These are phyloP conservation scores for Ctenicera cuprea DNA, from an alignment of 2,888 invertebrate genomes.

Conservation along the genomic window DNA sequence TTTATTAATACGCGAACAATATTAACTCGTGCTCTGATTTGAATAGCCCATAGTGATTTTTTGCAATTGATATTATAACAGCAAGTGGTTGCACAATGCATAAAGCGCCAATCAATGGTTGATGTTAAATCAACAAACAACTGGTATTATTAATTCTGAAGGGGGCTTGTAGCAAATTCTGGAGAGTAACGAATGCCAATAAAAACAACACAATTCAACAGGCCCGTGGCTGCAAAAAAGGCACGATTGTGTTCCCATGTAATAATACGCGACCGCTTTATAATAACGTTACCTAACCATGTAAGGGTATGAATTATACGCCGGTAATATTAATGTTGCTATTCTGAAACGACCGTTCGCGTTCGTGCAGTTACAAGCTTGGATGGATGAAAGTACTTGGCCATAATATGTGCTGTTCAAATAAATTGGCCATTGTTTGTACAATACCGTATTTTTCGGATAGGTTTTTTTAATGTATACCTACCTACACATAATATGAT, in stretches of 20 bases:
- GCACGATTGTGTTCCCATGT: constrained; percentile 32
- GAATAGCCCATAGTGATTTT: constrained; percentile 6
- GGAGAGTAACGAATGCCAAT: constrained; percentile 13
- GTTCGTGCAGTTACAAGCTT: constrained; percentile 12
- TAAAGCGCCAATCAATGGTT: constrained; percentile 14
- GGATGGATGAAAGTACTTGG: constrained; percentile 4
- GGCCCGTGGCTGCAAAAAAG: constrained; percentile 33
- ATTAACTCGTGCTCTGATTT: neutral
- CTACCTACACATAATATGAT: constrained; percentile 15
- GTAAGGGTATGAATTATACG: constrained; percentile 42
- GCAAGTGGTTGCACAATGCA: constrained; percentile 12
- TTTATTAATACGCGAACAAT: neutral
- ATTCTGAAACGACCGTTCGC: constrained; percentile 26
- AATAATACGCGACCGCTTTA: constrained; percentile 41
- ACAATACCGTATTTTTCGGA: constrained; percentile 27
- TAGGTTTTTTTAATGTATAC: neutral
- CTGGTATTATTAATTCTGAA: constrained; percentile 28
- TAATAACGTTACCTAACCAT: constrained; percentile 41
- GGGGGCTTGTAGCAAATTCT: constrained; percentile 25
- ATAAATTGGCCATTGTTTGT: constrained; percentile 27
- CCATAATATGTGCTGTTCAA: constrained; percentile 24
- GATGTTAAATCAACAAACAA: constrained; percentile 25
- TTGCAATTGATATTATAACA: neutral
- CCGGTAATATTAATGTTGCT: constrained; percentile 32
- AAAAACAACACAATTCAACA: constrained; percentile 29